Base-by-base conservation (phyloP, 23 tunicate species). In the Ascidia mentula region DNA sequence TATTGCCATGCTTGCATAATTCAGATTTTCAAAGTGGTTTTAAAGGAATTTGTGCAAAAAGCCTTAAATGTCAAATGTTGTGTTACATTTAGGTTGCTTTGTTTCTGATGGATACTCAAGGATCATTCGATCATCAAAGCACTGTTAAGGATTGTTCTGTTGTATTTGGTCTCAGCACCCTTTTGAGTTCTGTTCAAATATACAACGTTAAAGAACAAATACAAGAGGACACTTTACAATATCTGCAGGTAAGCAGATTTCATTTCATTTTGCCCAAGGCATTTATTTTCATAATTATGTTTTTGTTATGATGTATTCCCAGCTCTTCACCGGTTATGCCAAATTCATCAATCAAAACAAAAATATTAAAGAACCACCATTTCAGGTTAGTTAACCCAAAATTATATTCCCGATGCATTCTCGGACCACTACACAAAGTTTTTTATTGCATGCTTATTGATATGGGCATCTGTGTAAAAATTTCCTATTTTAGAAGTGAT, bases 21-120 rank as follows among this genome's bases (percentile, higher is more conserved):
- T n/a, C n/a, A n/a, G n/a, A n/a, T n/a, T n/a, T n/a, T n/a, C n/a
- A n/a, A n/a, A n/a, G n/a, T n/a, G n/a, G n/a, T n/a, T n/a, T n/a
- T n/a, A n/a, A n/a, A n/a, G n/a, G n/a, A n/a, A n/a, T n/a, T n/a
- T n/a, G n/a, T n/a, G n/a, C n/a, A n/a, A n/a, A n/a, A n/a, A n/a
- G n/a, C n/a, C n/a, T n/a, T n/a, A n/a, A n/a, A n/a, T n/a, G n/a
- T n/a, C n/a, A n/a, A n/a, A n/a, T n/a, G n/a, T n/a, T n/a, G n/a
- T n/a, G n/a, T n/a, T n/a, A n/a, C n/a, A n/a, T n/a, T 9, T 53
- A 53, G 65, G 65, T 53, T 3, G 65, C 65, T 20, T 6, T 53
- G 24, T 71, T 82, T 45, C 80, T 82, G 13, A 77, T 82, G 33
- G 87, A 82, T 38, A 82, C 87, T 0, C 87, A 82, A 75, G 87